Base-by-base conservation (phyloP, 2,797 vertebrate species). In the Oceanodroma leucorhoa region DNA sequence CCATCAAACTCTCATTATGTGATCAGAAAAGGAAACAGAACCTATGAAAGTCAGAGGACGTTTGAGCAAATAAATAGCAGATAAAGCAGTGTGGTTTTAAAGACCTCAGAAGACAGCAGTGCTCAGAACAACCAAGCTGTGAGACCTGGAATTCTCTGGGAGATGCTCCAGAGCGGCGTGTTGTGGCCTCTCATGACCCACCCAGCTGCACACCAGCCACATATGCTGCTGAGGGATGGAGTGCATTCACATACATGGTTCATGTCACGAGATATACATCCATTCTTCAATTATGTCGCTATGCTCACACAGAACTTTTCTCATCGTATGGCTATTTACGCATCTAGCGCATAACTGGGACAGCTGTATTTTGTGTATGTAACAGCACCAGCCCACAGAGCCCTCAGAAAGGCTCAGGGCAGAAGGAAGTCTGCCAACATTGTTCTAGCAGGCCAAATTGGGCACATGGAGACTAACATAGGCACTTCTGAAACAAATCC, bases 201-300 rank as follows among this genome's bases (percentile, higher is more conserved):
- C 6, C 9, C 24, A 60, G 41, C 58, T 29, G 24, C 46, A 75
- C 70, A 34, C 11, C 55, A 80, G 58, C 51, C 50, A 48, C 1
- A 0, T 7, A 19, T 0, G 0, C 4, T 73, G 40, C 87, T 40
- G 57, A 82, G 36, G 23, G 45, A 50, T 2, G 9, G 45, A 67
- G 29, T 3, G 10, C 3, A 0, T 22, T 72, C 30, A 17, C 0
- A 0, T 10, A 20, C 11, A 27, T 18, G 19, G 40, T 20, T 73
- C 22, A 2, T 6, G 24, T 36, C 80, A 83, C 0, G 0, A 79
- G 38, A 61, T 11, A 29, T 0, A 32, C 23, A 51, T 53, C 66
- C 7, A 0, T 24, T 23, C 48, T 81, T 64, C 32, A 21, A 50
- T 46, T 45, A 57, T 21, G 32, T 24, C 67, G 24, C 67, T 17